A percentile compares a stretch with the other conserved stretches of the same genome.
Evolutionary conservation across 2,888 invertebrate species (phyloP).

Genomic region (Empis livida): DNA sequence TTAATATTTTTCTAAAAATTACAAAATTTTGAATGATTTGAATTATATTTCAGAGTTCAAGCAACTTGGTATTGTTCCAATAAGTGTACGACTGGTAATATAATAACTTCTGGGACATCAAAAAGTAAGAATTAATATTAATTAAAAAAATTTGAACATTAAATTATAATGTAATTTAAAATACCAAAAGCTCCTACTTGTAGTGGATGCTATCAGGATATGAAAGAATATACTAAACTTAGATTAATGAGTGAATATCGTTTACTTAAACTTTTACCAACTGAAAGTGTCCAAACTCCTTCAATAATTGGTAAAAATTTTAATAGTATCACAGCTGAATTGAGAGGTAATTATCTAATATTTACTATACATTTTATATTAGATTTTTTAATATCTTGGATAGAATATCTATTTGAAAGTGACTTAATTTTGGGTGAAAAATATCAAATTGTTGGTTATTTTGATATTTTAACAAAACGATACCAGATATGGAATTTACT

Average conservation of each 20-base stretch:
- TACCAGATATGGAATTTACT: conserved; percentile 30
- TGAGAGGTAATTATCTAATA: conserved; percentile 17
- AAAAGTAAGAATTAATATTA: conserved; percentile 16
- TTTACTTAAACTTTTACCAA: conserved; percentile 23
- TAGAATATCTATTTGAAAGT: conserved; percentile 24
- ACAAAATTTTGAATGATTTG: no score
- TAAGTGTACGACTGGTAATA: conserved; percentile 25
- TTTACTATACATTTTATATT: neutral
- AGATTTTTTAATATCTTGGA: neutral
- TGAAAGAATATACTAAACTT: conserved; percentile 28
- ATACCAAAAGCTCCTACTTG: conserved; percentile 23
- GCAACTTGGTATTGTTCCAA: conserved; percentile 30
- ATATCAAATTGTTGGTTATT: conserved; percentile 25
- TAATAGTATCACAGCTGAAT: conserved; percentile 19
- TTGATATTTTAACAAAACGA: conserved; percentile 17
- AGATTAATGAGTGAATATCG: conserved; percentile 21
- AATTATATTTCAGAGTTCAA: conserved; percentile 25
- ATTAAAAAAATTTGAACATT: neutral
- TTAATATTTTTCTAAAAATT: no score
- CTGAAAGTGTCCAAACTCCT: conserved; percentile 20
- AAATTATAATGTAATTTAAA: no score
- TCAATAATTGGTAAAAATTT: conserved; percentile 17
- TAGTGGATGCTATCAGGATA: conserved; percentile 20
- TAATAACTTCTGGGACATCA: conserved; percentile 20
- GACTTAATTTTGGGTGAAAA: conserved; percentile 24